Evolutionary conservation across 2,888 invertebrate species (phyloP).

Genomic region (Petrophora chlorosata): DNA sequence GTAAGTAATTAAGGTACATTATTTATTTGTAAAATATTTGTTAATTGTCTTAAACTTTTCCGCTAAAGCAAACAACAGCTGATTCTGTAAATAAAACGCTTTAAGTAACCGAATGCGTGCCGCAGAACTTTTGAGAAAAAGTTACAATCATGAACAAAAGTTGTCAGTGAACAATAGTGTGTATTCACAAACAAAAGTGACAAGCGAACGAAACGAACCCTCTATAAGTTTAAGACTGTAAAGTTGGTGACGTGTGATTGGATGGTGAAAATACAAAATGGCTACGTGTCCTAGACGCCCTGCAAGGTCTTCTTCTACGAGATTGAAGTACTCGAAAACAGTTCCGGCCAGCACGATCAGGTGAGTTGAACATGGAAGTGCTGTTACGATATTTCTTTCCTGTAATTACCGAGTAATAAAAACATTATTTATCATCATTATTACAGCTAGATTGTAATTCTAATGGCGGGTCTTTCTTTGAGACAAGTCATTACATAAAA

Average conservation of each 20-base stretch:
- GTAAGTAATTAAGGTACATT: not conserved
- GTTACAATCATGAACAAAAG: slow-evolving; percentile 35
- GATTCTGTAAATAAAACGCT: slow-evolving; percentile 16
- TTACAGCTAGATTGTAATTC: too few relatives aligned
- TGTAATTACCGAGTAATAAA: not conserved
- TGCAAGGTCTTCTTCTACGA: slow-evolving; percentile 62
- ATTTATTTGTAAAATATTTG: not conserved
- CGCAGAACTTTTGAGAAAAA: slow-evolving; percentile 40
- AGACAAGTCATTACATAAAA: too few relatives aligned
- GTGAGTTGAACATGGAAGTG: slow-evolving; percentile 42
- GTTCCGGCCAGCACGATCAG: slow-evolving; percentile 72
- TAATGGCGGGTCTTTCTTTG: too few relatives aligned
- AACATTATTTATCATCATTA: too few relatives aligned
- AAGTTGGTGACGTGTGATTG: slow-evolving; percentile 13
- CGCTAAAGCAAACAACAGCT: slow-evolving; percentile 1
- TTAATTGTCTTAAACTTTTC: not conserved
- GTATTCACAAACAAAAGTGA: slow-evolving; percentile 19
- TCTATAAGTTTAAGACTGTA: not conserved
- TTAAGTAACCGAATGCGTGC: slow-evolving; percentile 8
- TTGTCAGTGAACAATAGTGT: slow-evolving; percentile 20
- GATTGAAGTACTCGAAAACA: slow-evolving; percentile 75
- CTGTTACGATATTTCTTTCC: too few relatives aligned
- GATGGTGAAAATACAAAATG: slow-evolving; percentile 39
- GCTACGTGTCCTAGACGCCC: slow-evolving; percentile 73
- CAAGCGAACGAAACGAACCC: slow-evolving; percentile 25